Evolutionary conservation across 2,888 invertebrate genomes (phyloP).

Genomic region (Nomada ruficornis): DNA sequence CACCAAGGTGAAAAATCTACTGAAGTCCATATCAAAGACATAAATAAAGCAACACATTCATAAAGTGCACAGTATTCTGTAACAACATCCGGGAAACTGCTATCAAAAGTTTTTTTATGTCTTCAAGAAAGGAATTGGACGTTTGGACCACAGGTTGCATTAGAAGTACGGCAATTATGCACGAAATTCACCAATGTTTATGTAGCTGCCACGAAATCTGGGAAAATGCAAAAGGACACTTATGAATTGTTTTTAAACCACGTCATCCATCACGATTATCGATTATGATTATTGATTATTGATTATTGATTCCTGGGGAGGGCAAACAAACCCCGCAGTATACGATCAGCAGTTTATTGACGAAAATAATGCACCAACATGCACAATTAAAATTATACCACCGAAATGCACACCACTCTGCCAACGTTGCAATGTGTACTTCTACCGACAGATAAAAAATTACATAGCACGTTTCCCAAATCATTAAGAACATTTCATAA

Average conservation of each 20-base stretch:
- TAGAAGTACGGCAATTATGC: neutral
- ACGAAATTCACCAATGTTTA: constrained; percentile 3
- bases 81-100: neutral
- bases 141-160: constrained; percentile 5
- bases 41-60: neutral
- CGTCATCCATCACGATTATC: neutral
- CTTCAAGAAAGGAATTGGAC: neutral
- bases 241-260: constrained; percentile 1
- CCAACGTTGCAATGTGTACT: neutral
- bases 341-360: neutral
- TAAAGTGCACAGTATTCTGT: constrained; percentile 4
- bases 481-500: neutral
- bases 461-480: neutral
- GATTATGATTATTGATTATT: no score
- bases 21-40: neutral
- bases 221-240: constrained; percentile 13
- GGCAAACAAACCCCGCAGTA: neutral
- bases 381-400: neutral
- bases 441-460: neutral
- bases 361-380: neutral
- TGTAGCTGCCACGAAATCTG: constrained; percentile 10
- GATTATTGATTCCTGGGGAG: neutral
- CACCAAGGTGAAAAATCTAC: constrained; percentile 1
- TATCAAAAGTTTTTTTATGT: constrained; percentile 5
- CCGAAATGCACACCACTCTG: neutral